Percentiles rank a stretch among this genome's conserved stretches.
Evolutionary conservation across 2,113 vertebrate species (phyloP).

Genomic region (Empidonax traillii): DNA sequence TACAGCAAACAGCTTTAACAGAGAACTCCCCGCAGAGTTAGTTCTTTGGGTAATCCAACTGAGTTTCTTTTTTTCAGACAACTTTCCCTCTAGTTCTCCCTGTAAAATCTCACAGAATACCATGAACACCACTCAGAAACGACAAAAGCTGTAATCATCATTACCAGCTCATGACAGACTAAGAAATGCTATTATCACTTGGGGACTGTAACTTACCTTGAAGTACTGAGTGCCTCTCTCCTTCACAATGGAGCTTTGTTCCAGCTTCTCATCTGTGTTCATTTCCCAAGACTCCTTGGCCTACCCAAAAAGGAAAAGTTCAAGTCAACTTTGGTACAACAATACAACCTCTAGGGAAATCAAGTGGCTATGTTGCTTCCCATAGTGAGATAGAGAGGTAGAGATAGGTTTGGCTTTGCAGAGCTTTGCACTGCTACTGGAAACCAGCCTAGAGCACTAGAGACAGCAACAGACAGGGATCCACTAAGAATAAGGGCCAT

Average conservation of each 20-base stretch:
- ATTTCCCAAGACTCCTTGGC: constrained; percentile 98
- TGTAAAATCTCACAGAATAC: background rate
- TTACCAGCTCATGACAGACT: background rate
- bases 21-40: background rate
- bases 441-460: background rate
- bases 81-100: background rate
- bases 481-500: background rate
- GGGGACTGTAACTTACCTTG: constrained; percentile 78
- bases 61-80: background rate
- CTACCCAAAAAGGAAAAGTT: constrained; percentile 64
- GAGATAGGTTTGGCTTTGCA: background rate
- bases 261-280: constrained; percentile 90
- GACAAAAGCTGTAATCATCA: background rate
- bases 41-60: background rate
- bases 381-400: background rate
- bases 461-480: background rate
- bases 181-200: background rate
- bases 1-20: background rate
- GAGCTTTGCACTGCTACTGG: background rate
- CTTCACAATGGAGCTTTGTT: constrained; percentile 91
- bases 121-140: background rate
- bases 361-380: background rate
- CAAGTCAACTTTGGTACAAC: constrained; percentile 11
- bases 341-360: background rate
- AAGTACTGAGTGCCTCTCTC: constrained; percentile 95